Evolutionary conservation across 1,140 invertebrate genomes (phyloP).

Genomic region (Diorhabda carinulata): DNA sequence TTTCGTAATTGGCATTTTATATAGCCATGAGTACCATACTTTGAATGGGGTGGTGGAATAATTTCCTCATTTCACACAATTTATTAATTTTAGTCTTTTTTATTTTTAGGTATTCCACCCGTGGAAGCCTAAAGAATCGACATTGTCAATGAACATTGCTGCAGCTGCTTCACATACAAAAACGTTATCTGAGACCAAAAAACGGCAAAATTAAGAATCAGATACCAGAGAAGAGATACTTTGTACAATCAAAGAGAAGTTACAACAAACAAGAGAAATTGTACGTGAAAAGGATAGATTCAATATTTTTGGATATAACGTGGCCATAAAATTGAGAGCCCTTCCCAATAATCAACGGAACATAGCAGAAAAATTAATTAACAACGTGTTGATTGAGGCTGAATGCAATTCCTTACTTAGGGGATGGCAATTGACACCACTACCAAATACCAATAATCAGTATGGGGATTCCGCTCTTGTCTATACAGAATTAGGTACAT

Average conservation of each 20-base stretch:
- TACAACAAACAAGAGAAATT: no score
- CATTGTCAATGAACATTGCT: no score
- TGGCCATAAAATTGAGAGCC: constrained; percentile 17
- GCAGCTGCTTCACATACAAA: no score
- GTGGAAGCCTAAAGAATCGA: no score
- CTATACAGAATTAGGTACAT: not conserved
- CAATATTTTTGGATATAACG: constrained; percentile 18
- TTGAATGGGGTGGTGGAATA: not conserved
- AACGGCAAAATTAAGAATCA: no score
- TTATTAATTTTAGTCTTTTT: no score
- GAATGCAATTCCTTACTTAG: constrained; percentile 4
- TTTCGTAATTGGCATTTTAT: not conserved
- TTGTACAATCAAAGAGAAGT: no score
- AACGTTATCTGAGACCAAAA: no score
- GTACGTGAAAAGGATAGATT: constrained; percentile 4
- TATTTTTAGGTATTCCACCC: no score
- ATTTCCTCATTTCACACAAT: no score
- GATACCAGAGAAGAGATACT: no score
- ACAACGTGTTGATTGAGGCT: constrained; percentile 18
- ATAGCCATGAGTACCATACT: not conserved
- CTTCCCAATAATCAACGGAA: constrained; percentile 8
- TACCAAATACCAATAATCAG: not conserved
- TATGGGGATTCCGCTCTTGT: not conserved
- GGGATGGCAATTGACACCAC: not conserved
- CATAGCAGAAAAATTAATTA: constrained; percentile 18